Evolutionary conservation across 2,888 invertebrate genomes (phyloP), one percentile per base, ranked within the genome.

Genomic region (Myopa testacea): DNA sequence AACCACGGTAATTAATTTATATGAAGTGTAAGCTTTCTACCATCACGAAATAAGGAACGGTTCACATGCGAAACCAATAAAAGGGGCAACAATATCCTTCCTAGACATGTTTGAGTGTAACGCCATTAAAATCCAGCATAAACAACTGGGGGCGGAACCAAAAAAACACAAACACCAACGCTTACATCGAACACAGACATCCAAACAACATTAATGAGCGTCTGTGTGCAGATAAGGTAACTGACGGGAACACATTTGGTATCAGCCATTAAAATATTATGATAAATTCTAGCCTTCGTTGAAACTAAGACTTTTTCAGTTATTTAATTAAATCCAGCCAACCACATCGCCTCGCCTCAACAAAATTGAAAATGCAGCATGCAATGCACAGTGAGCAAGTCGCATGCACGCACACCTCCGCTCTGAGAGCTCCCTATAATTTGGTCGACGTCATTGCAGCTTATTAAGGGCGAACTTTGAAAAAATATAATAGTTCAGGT

Each of bases 321-420:
- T 63, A 81, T 82, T 83, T 86, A 87, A 87, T 87, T 85, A 87
- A 86, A 82, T 84, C 82, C 84, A 87, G 84, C 87, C 86, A 87
- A 84, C 86, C 87, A 84, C 81, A 81, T 81, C 82, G 82, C 75
- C 82, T 86, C 83, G 87, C 82, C 84, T 87, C 86, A 82, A 76
- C 84, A 83, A 82, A 82, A 83, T 81, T 81, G 82, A 82, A 84
- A 85, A 85, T 85, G 85, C 84, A 75, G 84, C 85, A 85, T 82
- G 52, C 50, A 67, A 38, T 19, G 19, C 4, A 37, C 40, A 40
- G 55, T 7, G 69, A 58, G 60, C 55, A 37, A 12, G 55, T 37
- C 6, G 1, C 12, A 8, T 2, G 38, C 65, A 38, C 55, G 55
- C 55, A 38, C 65, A 65, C 37, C 45, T 37, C 14, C 37, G 65